phyloP scores from a whole-genome alignment of 2,888 invertebrate species.

The Anodontia alba region DNA sequence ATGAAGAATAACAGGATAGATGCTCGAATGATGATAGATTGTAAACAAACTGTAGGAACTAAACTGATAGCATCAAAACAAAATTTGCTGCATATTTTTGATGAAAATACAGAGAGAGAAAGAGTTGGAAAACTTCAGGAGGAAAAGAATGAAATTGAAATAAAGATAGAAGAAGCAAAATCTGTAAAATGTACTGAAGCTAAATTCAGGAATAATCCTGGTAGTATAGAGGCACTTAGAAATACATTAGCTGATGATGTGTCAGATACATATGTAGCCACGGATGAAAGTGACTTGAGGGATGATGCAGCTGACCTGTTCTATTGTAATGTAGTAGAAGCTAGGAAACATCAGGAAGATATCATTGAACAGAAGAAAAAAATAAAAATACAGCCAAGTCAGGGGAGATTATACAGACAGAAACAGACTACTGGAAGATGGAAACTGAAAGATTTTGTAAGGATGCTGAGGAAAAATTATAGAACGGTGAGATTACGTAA shows the following conservation, averaged over 20 bases:
- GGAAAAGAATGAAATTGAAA: no score
- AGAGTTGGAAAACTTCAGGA: no score
- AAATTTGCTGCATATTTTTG: no score
- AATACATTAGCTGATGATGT: background rate
- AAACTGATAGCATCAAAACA: no score
- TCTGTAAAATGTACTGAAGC: no score
- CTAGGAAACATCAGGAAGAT: constrained; percentile 69
- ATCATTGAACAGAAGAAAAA: constrained; percentile 62
- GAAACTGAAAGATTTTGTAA: constrained; percentile 54
- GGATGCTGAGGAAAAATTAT: background rate
- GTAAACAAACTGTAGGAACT: no score
- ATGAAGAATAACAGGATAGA: no score
- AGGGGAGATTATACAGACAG: constrained; percentile 65
- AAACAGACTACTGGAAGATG: constrained; percentile 47
- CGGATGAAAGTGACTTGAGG: background rate
- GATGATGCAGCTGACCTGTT: constrained; percentile 58
- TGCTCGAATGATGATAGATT: no score
- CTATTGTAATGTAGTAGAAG: constrained; percentile 65
- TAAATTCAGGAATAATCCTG: no score
- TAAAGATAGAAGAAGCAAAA: no score
- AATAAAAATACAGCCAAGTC: constrained; percentile 61
- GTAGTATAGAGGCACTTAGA: no score
- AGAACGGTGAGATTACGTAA: background rate
- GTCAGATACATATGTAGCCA: background rate
- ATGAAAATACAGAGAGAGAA: no score